Percentiles rank a stretch among this genome's conserved stretches.
Conservation (phyloP, 2,797 vertebrate species). For the Gephyroberyx darwinii region DNA sequence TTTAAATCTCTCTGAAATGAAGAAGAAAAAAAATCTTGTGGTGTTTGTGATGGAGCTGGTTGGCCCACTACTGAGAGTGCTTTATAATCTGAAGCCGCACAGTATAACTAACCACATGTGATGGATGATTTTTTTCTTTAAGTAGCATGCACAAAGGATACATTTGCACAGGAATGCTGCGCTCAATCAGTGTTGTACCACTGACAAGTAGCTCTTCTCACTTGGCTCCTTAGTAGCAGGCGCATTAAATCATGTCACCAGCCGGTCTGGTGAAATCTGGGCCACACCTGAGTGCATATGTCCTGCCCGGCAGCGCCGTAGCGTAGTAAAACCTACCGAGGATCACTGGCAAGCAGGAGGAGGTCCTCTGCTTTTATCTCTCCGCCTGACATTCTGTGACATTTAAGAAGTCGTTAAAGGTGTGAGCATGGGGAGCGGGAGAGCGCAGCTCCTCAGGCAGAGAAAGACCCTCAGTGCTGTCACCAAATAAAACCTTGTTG, state of each 20-base stretch:
- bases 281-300: constrained; percentile 75
- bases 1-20: constrained; percentile 60
- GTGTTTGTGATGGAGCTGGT: constrained; percentile 34
- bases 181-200: constrained; percentile 60
- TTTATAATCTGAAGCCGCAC: constrained; percentile 47
- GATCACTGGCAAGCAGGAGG: constrained; percentile 73
- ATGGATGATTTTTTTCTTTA: constrained; percentile 57
- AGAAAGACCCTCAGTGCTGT: constrained; percentile 70
- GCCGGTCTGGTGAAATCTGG: constrained; percentile 70
- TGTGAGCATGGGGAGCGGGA: constrained; percentile 71
- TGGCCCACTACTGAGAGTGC: constrained; percentile 38
- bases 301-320: constrained; percentile 70
- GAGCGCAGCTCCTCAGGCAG: constrained; percentile 70
- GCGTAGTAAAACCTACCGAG: constrained; percentile 70
- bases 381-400: constrained; percentile 84
- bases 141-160: constrained; percentile 54
- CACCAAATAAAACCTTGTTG: constrained; percentile 73
- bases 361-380: constrained; percentile 79
- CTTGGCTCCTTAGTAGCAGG: constrained; percentile 70
- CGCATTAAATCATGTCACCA: constrained; percentile 78
- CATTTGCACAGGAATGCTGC: constrained; percentile 60
- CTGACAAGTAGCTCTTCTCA: constrained; percentile 64
- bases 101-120: constrained; percentile 48
- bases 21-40: constrained; percentile 16
- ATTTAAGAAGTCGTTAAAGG: constrained; percentile 87